Evolutionary conservation across 92 coral and sea anemone species (phyloP).

Genomic region (Umimayanthus kanabou): DNA sequence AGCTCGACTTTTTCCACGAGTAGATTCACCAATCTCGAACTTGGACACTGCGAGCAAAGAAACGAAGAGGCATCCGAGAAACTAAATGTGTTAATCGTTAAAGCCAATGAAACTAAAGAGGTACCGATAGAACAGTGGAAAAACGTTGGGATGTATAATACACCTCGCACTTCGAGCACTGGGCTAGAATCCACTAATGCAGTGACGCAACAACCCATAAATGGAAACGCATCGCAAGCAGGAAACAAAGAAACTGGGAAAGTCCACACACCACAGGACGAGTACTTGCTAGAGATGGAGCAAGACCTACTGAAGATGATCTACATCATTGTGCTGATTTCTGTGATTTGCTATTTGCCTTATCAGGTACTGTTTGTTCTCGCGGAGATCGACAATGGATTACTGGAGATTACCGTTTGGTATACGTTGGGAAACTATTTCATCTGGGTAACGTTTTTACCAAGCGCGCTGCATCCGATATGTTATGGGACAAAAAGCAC

Average conservation of each 20-base stretch:
- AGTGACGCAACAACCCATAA: neutral
- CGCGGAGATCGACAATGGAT: neutral
- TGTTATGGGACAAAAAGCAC: slow-evolving; percentile 11
- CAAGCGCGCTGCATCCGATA: slow-evolving; percentile 19
- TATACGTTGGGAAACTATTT: neutral
- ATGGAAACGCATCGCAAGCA: neutral
- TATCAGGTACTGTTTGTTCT: neutral
- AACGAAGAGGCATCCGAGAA: neutral
- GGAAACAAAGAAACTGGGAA: neutral
- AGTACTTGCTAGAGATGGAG: slow-evolving; percentile 1
- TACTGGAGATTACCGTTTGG: neutral
- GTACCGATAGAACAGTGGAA: neutral
- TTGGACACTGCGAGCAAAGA: neutral
- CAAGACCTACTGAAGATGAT: slow-evolving; percentile 24
- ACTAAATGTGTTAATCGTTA: neutral
- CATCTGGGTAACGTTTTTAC: slow-evolving; percentile 16
- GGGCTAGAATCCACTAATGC: neutral
- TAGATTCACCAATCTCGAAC: neutral
- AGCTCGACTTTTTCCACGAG: neutral
- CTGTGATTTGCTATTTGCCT: slow-evolving; percentile 1
- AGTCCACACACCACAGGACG: neutral
- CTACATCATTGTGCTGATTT: slow-evolving; percentile 12
- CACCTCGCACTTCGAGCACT: neutral
- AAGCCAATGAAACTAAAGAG: neutral
- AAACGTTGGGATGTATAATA: neutral